Conservation (phyloP, 2,888 invertebrate species). For the Tenodera sinensis region DNA sequence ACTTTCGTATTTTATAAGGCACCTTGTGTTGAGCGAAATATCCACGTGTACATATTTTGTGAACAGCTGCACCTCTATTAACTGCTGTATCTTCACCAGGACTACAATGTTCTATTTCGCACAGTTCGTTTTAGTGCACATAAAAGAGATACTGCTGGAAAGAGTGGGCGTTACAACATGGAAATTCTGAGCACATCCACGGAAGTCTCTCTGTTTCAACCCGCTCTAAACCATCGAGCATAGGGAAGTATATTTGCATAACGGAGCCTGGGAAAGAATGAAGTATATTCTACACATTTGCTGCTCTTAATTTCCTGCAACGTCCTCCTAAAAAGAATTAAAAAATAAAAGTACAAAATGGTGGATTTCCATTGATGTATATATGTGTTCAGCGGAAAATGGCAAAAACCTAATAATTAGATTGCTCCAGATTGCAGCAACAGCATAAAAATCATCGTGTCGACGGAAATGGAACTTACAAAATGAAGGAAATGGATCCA, state of each 20-base stretch:
- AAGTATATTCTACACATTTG: neutral
- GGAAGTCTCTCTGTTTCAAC: too few species aligned
- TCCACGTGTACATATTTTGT: too few species aligned
- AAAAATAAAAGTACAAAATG: neutral
- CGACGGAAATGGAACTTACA: neutral
- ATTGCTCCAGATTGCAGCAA: neutral
- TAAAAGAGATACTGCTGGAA: too few species aligned
- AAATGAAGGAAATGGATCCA: neutral
- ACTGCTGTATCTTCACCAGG: too few species aligned
- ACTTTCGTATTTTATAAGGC: too few species aligned
- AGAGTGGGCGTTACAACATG: too few species aligned
- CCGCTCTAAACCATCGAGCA: neutral
- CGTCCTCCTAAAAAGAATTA: neutral
- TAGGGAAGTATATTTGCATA: neutral
- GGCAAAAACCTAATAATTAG: neutral
- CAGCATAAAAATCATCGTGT: neutral
- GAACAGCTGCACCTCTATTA: too few species aligned
- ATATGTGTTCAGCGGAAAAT: neutral
- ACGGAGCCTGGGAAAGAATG: neutral
- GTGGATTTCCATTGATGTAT: neutral
- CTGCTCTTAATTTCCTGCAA: neutral
- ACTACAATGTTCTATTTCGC: too few species aligned
- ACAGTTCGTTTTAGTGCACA: too few species aligned
- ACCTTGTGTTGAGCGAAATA: too few species aligned
- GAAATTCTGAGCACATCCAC: too few species aligned